Percentiles rank a stretch among this genome's conserved stretches.
Conservation (phyloP, 2,888 invertebrate genomes). For the Melitaea athalia region DNA sequence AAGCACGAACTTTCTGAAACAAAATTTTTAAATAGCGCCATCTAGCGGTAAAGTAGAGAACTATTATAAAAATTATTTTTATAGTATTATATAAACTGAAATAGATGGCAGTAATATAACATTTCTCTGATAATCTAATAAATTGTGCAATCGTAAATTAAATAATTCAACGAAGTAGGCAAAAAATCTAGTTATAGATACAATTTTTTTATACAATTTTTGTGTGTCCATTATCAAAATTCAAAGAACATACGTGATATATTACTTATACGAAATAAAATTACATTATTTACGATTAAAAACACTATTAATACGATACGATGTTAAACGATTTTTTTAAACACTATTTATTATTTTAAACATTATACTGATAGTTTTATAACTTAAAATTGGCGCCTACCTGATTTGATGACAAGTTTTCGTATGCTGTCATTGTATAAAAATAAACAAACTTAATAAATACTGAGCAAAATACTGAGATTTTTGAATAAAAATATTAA, state of each 20-base stretch:
- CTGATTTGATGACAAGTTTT: slow-evolving; percentile 56
- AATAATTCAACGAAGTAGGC: too few species aligned
- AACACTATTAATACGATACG: background rate
- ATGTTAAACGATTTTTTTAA: background rate
- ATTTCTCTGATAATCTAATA: too few species aligned
- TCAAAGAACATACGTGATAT: too few species aligned
- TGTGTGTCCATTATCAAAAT: too few species aligned
- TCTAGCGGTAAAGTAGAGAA: slow-evolving; percentile 39
- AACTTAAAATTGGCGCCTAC: slow-evolving; percentile 44
- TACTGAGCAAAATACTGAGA: too few species aligned
- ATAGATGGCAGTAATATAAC: slow-evolving; percentile 12
- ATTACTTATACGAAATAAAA: too few species aligned
- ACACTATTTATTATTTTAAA: background rate
- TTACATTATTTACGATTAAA: too few species aligned
- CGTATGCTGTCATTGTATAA: slow-evolving; percentile 53
- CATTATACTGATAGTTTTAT: background rate
- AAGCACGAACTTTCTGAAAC: slow-evolving; percentile 82
- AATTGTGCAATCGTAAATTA: too few species aligned
- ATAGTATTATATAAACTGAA: background rate
- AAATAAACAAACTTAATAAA: background rate
- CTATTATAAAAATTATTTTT: background rate
- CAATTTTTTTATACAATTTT: too few species aligned
- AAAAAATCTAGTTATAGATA: too few species aligned
- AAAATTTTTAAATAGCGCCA: slow-evolving; percentile 39
- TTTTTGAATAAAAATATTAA: too few species aligned